phyloP scores from a whole-genome alignment of 2,113 vertebrate genomes.

The Heliornis fulica region DNA sequence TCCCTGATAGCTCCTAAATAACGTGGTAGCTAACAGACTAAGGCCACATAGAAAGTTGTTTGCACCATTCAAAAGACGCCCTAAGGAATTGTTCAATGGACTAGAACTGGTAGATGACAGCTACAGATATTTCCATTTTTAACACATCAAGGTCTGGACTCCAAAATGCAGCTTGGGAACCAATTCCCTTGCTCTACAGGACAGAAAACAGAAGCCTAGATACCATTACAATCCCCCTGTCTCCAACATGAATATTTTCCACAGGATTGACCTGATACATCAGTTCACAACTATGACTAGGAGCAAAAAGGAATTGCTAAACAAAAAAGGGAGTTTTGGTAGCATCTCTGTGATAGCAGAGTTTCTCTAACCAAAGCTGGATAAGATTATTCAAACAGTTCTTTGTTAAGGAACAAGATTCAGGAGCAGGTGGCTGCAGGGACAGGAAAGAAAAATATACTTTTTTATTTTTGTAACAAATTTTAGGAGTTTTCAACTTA shows the following conservation, averaged over 20 bases:
- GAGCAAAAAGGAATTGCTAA: neutral
- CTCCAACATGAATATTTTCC: neutral
- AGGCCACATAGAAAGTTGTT: neutral
- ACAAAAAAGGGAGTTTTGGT: neutral
- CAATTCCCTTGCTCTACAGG: neutral
- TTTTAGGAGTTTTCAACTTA: neutral
- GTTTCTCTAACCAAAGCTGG: neutral
- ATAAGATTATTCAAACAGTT: neutral
- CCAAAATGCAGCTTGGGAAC: neutral
- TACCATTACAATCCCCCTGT: neutral
- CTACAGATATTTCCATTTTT: neutral
- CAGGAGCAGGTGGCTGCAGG: neutral
- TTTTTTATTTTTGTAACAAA: neutral
- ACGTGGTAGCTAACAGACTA: too few species aligned
- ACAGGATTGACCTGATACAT: neutral
- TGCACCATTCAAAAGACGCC: neutral
- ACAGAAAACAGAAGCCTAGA: neutral
- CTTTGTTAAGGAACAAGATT: neutral
- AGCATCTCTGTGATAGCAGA: neutral
- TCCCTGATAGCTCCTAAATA: neutral
- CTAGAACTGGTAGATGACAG: neutral
- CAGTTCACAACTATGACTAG: neutral
- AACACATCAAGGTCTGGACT: neutral
- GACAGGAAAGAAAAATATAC: neutral
- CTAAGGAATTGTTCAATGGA: neutral